These are phyloP conservation scores for Diachasma alloeum DNA, from an alignment of 1,140 invertebrate genomes.

Conservation along the genomic window DNA sequence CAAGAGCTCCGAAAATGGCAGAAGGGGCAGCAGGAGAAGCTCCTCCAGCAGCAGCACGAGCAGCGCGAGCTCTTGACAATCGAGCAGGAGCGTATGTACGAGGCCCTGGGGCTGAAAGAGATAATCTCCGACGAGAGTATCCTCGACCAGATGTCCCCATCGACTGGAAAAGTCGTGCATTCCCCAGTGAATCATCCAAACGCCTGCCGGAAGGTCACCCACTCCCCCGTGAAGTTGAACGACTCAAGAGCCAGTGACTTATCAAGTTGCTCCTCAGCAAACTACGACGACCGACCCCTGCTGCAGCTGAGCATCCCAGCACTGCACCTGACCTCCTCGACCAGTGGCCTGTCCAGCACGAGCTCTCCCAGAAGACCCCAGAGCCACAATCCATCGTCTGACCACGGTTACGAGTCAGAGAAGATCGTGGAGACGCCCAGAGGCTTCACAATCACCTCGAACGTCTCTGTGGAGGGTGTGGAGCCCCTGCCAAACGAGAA, in stretches of 20 bases:
- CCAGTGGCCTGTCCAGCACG: background rate
- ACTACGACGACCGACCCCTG: background rate
- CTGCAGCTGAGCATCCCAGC: background rate
- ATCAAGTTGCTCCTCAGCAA: background rate
- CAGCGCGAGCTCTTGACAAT: constrained; percentile 47
- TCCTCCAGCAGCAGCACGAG: constrained; percentile 49
- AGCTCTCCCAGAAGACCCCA: background rate
- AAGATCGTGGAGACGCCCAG: constrained; percentile 16
- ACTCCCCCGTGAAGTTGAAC: background rate
- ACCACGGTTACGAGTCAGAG: background rate
- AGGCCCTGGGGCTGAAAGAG: constrained; percentile 44
- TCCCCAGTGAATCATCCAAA: background rate
- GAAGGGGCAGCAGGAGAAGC: constrained; percentile 44
- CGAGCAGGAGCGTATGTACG: constrained; percentile 48
- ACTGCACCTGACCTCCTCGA: background rate
- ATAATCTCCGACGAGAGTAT: constrained; percentile 13
- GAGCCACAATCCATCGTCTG: background rate
- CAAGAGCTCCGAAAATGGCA: constrained; percentile 53
- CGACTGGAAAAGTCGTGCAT: background rate
- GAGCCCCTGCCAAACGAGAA: constrained; percentile 33
- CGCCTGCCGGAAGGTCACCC: background rate
- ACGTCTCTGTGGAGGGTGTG: constrained; percentile 39
- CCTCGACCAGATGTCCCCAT: background rate
- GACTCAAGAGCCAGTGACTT: background rate
- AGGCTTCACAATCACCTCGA: background rate